Evolutionary conservation across 2,797 vertebrate species (phyloP), one percentile per base, ranked within the genome.

Genomic region (Coregonus ussuriensis): DNA sequence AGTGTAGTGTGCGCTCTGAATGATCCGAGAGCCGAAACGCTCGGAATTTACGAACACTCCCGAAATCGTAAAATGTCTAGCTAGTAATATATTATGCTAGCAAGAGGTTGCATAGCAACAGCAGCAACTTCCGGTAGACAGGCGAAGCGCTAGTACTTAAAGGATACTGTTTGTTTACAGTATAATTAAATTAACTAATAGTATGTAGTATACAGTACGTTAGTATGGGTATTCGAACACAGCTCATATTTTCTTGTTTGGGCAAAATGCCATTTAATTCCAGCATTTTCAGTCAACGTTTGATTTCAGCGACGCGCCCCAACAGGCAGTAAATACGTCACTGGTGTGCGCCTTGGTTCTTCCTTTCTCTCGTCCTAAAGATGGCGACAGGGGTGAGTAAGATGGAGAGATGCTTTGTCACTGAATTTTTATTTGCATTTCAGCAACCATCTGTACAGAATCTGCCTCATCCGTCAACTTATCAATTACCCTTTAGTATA

Each of bases 371-470:
- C 95, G 93, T 95, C 93, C 95, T 96, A 93, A 97, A 97, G 96
- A 97, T 98, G 97, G 96, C 95, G 94, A 94, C 94, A 93, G 97
- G 96, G 96, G 97, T 98, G 90, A 97, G 97, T 97, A 94, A 93
- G 87, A 94, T 92, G 89, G 92, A 91, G 89, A 83, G 78, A 51
- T 41, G 29, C 4, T 33, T 0, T 5, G 0, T 6, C 25, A 56
- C 1, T 33, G 1, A 0, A 41, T n/a, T 54, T 82, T 80, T 25
- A 65, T 18, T 68, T 0, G 0, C 21, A 14, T 81, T 79, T 79
- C 0, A 14, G 4, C 16, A 0, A 0, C 86, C 90, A 95, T 95
- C 95, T 68, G 9, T 0, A 0, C 0, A 0, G 41, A 59, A 95
- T 95, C 94, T 4, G 6, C 0, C 0, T 82, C 86, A 95, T 95